Percentiles rank a stretch among this genome's conserved stretches.
These are phyloP conservation scores for Cyrtonyx montezumae DNA, from an alignment of 2,113 vertebrate genomes.

Conservation along the genomic window DNA sequence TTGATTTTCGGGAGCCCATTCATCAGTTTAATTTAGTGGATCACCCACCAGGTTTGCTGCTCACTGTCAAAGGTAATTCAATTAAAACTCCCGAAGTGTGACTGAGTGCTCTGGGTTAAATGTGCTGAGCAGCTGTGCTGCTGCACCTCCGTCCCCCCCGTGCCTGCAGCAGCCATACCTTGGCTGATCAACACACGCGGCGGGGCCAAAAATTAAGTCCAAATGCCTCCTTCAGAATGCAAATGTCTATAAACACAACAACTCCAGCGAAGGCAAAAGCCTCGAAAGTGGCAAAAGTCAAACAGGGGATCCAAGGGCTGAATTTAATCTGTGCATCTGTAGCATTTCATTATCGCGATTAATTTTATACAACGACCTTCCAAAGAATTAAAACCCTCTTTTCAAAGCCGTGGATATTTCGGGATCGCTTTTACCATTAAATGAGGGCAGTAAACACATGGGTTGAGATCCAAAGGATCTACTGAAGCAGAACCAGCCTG, in stretches of 20 bases:
- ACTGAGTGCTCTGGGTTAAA: slow-evolving; percentile 82
- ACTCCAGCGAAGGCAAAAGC: neutral
- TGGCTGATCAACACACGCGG: neutral
- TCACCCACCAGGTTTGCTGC: slow-evolving; percentile 83
- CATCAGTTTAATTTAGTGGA: slow-evolving; percentile 72
- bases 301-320: neutral
- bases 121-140: slow-evolving; percentile 86
- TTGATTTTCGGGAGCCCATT: slow-evolving; percentile 89
- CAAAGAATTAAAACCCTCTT: neutral
- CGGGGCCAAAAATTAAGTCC: neutral
- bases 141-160: slow-evolving; percentile 20
- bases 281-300: neutral
- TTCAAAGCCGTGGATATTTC: neutral
- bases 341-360: no score
- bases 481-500: neutral
- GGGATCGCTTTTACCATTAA: neutral
- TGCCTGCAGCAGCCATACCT: neutral
- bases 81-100: slow-evolving; percentile 90
- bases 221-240: neutral
- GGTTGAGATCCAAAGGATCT: no score
- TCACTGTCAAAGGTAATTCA: slow-evolving; percentile 94
- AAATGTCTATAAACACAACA: neutral
- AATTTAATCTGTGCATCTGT: neutral
- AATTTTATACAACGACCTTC: neutral
- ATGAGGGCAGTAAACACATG: no score